Evolutionary conservation across 2,797 vertebrate species (phyloP), one percentile per base, ranked within the genome.

Genomic region (Chrosomus eos): DNA sequence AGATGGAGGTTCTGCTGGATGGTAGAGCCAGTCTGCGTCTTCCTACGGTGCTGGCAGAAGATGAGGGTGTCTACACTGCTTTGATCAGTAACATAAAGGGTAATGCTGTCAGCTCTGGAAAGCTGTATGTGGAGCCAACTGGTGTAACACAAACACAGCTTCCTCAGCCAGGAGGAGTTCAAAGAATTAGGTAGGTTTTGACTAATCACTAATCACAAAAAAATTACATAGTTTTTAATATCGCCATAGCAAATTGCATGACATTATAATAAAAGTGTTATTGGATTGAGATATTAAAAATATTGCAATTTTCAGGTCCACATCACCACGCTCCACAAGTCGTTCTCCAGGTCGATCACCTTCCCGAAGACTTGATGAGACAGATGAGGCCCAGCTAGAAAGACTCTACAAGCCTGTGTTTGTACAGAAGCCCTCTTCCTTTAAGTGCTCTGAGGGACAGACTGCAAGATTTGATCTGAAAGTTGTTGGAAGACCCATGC

Each of bases 391-490:
- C 86, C 97, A 98, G 64, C 94, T 99, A 48, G 98, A 99, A 89
- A 97, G 97, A 92, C 93, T 99, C 36, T 99, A 99, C 90, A 99
- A 98, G 68, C 98, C 98, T 16, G 97, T 99, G 73, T 99, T 99
- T 90, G 97, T 99, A 70, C 88, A 98, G 94, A 99, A 99, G 89
- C 98, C 98, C 1, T 94, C 96, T 3, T 98, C 98, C 26, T 95
- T 97, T 84, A 98, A 96, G 90, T 99, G 98, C 90, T 93, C 96
- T 36, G 97, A 99, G 90, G 98, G 98, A 0, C 98, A 99, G 90
- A 99, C 98, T 9, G 97, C 98, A 89, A 95, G 98, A 95, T 99
- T 99, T 92, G 98, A 99, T 93, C 89, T 99, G 81, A 99, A 99
- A 92, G 97, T 99, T 85, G 98, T 99, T 70, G 98, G 98, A 80